Evolutionary conservation across 35 echinoderm and acorn worm species (phyloP).

Genomic region (Heliocidaris tuberculata): DNA sequence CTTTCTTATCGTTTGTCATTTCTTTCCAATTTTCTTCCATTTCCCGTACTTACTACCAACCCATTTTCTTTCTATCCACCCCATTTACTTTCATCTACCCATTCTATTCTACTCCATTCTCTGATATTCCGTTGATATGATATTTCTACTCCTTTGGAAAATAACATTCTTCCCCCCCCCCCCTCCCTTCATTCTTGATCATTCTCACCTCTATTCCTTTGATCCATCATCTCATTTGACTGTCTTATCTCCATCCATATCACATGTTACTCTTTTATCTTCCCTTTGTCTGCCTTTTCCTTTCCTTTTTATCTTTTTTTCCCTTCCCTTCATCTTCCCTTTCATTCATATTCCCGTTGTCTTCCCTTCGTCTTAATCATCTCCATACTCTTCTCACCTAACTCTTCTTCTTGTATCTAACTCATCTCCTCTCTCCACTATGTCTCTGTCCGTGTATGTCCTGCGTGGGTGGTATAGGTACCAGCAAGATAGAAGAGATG

Average conservation of each 20-base stretch:
- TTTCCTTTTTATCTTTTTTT: background rate
- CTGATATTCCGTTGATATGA: no score
- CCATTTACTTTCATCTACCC: no score
- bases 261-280: background rate
- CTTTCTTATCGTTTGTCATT: background rate
- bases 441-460: background rate
- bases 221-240: background rate
- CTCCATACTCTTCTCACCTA: background rate
- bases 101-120: no score
- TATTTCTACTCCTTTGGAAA: background rate
- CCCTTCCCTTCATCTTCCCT: background rate
- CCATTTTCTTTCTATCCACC: background rate
- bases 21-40: background rate
- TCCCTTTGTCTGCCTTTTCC: background rate
- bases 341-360: background rate
- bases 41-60: background rate
- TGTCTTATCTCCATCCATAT: background rate
- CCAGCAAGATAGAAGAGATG: constrained; percentile 56
- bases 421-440: background rate
- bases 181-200: background rate
- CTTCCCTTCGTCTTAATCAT: background rate
- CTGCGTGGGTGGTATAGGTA: constrained; percentile 31
- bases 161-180: background rate
- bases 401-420: background rate
- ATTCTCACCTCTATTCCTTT: background rate